Conservation (phyloP, 2,888 invertebrate genomes). For the Diachrysia chrysitis region DNA sequence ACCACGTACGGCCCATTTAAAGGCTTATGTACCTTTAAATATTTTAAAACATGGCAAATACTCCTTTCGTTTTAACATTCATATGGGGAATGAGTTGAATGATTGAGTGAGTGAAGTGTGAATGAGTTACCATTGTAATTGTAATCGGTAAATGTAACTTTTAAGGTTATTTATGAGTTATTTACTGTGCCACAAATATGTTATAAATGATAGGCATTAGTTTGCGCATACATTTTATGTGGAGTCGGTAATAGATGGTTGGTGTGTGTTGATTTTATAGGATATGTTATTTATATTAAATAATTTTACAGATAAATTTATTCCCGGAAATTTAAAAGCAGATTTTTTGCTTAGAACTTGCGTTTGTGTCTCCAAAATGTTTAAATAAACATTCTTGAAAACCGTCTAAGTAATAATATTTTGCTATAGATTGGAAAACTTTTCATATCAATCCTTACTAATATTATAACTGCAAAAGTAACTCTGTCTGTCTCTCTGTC, state of each 20-base stretch:
- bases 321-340: no score
- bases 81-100: conserved; percentile 6
- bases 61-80: neutral
- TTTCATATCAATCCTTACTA: no score
- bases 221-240: conserved; percentile 18
- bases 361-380: no score
- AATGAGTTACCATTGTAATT: conserved; percentile 17
- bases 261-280: neutral
- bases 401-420: no score
- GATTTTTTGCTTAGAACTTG: no score
- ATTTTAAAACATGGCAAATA: neutral
- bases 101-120: conserved; percentile 5
- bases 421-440: no score
- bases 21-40: neutral
- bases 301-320: no score
- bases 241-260: neutral
- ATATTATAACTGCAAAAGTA: no score
- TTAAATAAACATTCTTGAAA: no score
- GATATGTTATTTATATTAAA: no score
- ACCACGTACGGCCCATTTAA: neutral
- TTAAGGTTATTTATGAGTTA: neutral
- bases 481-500: no score
- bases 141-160: conserved; percentile 1
- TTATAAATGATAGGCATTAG: conserved; percentile 4
- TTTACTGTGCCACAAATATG: conserved; percentile 12